Base-by-base conservation (phyloP, 2,797 vertebrate genomes). In the Spinus olivaceus region DNA sequence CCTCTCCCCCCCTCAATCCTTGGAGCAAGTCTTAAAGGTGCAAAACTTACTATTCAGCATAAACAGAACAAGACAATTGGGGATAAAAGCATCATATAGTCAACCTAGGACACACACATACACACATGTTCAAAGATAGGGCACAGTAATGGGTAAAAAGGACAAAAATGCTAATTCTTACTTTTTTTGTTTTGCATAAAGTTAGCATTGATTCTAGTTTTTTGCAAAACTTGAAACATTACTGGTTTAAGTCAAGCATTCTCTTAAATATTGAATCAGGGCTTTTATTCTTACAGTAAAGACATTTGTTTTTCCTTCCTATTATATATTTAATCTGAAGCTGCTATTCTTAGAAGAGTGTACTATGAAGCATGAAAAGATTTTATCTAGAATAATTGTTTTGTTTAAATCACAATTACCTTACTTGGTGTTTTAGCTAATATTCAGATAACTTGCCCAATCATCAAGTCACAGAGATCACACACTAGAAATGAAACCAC, bases 91-190 rank as follows among this genome's bases (percentile, higher is more conserved):
- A 39, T 13, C 37, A 39, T 39, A 39, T 39, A 39, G 37, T 14
- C 37, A 39, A 39, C 37, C 37, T 39, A 39, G 37, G 37, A 39
- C 37, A 37, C 22, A 66, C 61, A 56, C n/a, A 69, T 16, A 66
- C 3, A 70, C 10, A 42, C 3, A 19, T 0, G 0, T 41, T 67
- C 72, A 82, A 77, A 81, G 23, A 41, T 0, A 0, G 2, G n/a
- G 33, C 22, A 69, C 19, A 54, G 23, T 32, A 54, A 81, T n/a
- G n/a, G 41, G 41, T 42, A 69, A 84, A 22, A 76, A 71, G 16
- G 19, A 67, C 32, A 64, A 69, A 35, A 49, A 50, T n/a, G 41
- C 19, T 54, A n/a, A 53, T 92, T 80, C 51, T 60, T 60, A 37
- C 11, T 7, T 50, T 42, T 59, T 20, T 35, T 39, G 32, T 12